Base-by-base conservation (phyloP, 2,797 vertebrate species). In the Sebastes kiyomatsui region DNA sequence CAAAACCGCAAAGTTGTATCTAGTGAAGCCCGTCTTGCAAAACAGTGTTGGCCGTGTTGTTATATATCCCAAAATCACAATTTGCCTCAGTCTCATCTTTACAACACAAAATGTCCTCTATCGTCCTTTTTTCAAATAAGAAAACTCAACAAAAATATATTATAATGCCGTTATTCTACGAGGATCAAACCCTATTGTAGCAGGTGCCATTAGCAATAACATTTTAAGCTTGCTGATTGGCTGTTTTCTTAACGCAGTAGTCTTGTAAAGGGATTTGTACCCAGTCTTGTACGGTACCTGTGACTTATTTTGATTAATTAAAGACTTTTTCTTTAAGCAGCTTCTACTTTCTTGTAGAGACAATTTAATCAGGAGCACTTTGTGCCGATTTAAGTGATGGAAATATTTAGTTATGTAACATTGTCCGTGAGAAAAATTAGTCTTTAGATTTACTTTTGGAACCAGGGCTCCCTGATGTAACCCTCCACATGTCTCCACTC, bases 401-500 rank as follows among this genome's bases (percentile, higher is more conserved):
- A 70, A 64, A 25, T 6, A 46, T 3, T 52, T 4, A 38, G 20
- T 54, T 55, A 7, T 55, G 22, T 28, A 27, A 22, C 28, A 66
- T 20, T 14, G 10, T 71, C n/a, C 23, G 46, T 60, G n/a, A 13
- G 54, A 67, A 58, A 42, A 65, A n/a, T 6, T 0, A 5, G 33
- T 42, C 4, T 60, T 46, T 59, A 13, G 33, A 25, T 42, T 49
- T 46, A 60, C 9, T 67, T 79, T 23, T 80, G 46, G 20, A 67
- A 59, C 30, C 60, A 66, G 72, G 12, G 33, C 52, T 67, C 56
- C 14, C 33, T 27, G 9, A 8, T 6, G n/a, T 22, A n/a, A 58
- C 32, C 5, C 69, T 75, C 80, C 71, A 75, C 10, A 32, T 60
- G 64, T 83, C 84, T 86, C 83, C 80, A 72, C 61, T 74, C 61